Percentiles rank a stretch among this genome's conserved stretches.
These are phyloP conservation scores for Oryzias javanicus DNA, from an alignment of 2,113 vertebrate genomes.

Conservation along the genomic window DNA sequence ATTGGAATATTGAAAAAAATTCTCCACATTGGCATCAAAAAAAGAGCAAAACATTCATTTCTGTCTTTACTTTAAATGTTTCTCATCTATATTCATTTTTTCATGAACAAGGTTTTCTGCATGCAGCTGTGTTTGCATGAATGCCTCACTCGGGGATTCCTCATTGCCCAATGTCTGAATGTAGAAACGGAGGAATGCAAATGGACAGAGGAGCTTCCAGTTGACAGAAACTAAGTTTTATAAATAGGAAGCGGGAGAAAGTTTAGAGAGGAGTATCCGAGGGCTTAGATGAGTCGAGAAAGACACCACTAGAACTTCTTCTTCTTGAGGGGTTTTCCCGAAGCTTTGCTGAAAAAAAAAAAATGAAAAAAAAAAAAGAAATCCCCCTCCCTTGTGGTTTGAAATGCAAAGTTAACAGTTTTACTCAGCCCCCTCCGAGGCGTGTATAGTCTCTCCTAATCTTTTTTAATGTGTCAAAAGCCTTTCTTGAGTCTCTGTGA, in stretches of 20 bases:
- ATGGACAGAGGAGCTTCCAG: slow-evolving; percentile 11
- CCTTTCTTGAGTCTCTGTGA: slow-evolving; percentile 74
- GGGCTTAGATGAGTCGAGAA: slow-evolving; percentile 57
- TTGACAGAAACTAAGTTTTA: slow-evolving; percentile 9
- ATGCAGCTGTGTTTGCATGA: slow-evolving; percentile 30
- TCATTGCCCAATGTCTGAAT: slow-evolving; percentile 34
- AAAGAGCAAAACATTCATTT: slow-evolving; percentile 44
- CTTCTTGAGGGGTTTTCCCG: slow-evolving; percentile 66
- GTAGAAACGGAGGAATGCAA: slow-evolving; percentile 53
- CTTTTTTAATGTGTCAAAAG: slow-evolving; percentile 79
- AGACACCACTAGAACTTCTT: slow-evolving; percentile 61
- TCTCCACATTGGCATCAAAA: slow-evolving; percentile 57
- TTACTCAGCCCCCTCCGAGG: slow-evolving; percentile 64
- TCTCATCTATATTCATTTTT: too few relatives aligned
- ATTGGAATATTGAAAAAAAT: background rate
- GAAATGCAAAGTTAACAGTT: slow-evolving; percentile 80
- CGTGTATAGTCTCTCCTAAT: slow-evolving; percentile 75
- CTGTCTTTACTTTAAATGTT: too few relatives aligned
- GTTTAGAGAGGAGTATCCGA: slow-evolving; percentile 58
- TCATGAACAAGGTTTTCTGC: background rate
- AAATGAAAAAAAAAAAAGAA: slow-evolving; percentile 29
- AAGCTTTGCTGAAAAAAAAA: slow-evolving; percentile 44
- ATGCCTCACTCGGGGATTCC: slow-evolving; percentile 11
- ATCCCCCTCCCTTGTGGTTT: slow-evolving; percentile 59
- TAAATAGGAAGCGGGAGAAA: slow-evolving; percentile 43